Evolutionary conservation across 2,888 invertebrate genomes (phyloP), one percentile per base, ranked within the genome.

Genomic region (Epistrophella euchroma): DNA sequence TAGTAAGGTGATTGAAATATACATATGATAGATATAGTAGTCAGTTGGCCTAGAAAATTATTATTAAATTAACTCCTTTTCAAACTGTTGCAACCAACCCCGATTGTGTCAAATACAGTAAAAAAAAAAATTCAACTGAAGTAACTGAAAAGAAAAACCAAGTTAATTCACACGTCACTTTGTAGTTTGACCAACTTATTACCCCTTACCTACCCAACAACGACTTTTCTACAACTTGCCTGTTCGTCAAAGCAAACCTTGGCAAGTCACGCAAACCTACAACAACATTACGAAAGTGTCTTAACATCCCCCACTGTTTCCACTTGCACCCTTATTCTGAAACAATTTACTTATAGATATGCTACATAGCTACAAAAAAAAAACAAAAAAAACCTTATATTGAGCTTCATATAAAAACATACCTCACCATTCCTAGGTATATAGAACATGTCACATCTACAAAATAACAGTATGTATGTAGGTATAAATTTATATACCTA

Each of bases 231-330:
- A 52, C n/a, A n/a, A n/a, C 37, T 79, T 62, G 32, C 70, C 66
- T 56, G 70, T 58, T 50, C 74, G 74, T 43, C 55, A 78, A 72
- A 28, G 64, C 66, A 74, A 47, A 35, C 55, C 22, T 45, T 28
- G 70, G 45, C 75, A 64, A 75, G 84, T 80, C 84, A 84, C 84
- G 84, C 80, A 84, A 70, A 75, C 71, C 52, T 43, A 35, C 64
- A 43, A 13, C n/a, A 50, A 45, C 32, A 1, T 25, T 32, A 13
- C 13, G 9, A 50, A 7, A 50, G 2, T 50, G 50, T 2, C 13
- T 6, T 15, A 50, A 13, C 50, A 43, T 43, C 43, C 50, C 50
- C 22, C 22, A 25, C 22, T 50, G 22, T 50, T 50, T 25, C 22
- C 22, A 22, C 22, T 50, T 50, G 50, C 50, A 50, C 50, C 50